Conservation (phyloP, 2,888 invertebrate species). For the Drosophila silvestris region DNA sequence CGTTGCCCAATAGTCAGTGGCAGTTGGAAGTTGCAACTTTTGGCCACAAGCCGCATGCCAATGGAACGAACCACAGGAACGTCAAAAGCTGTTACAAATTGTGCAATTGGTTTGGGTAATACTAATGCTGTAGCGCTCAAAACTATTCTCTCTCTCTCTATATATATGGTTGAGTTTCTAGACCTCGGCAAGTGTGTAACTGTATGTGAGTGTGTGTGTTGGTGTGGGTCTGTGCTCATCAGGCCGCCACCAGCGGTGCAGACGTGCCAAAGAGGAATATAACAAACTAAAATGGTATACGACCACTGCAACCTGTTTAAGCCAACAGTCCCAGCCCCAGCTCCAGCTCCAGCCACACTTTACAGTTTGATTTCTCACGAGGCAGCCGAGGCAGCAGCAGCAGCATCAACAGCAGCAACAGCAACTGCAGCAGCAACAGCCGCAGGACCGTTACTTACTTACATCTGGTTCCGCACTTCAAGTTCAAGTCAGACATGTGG, state of each 20-base stretch:
- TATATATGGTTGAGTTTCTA: constrained; percentile 40
- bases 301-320: constrained; percentile 76
- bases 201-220: constrained; percentile 16
- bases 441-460: constrained; percentile 78
- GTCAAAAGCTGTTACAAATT: constrained; percentile 78
- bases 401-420: constrained; percentile 14
- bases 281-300: constrained; percentile 77
- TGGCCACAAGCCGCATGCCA: constrained; percentile 41
- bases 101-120: constrained; percentile 79
- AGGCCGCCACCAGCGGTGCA: constrained; percentile 59
- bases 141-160: constrained; percentile 26
- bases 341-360: constrained; percentile 62
- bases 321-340: constrained; percentile 40
- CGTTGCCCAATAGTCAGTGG: constrained; percentile 51
- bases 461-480: constrained; percentile 80
- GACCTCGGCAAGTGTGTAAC: constrained; percentile 24
- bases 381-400: constrained; percentile 53
- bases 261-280: constrained; percentile 62
- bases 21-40: constrained; percentile 38
- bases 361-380: constrained; percentile 80
- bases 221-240: constrained; percentile 50
- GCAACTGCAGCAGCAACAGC: constrained; percentile 29
- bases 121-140: constrained; percentile 43
- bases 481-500: constrained; percentile 72
- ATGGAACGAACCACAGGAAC: constrained; percentile 45